Base-by-base conservation (phyloP, 1,140 invertebrate species). In the Apis dorsata region DNA sequence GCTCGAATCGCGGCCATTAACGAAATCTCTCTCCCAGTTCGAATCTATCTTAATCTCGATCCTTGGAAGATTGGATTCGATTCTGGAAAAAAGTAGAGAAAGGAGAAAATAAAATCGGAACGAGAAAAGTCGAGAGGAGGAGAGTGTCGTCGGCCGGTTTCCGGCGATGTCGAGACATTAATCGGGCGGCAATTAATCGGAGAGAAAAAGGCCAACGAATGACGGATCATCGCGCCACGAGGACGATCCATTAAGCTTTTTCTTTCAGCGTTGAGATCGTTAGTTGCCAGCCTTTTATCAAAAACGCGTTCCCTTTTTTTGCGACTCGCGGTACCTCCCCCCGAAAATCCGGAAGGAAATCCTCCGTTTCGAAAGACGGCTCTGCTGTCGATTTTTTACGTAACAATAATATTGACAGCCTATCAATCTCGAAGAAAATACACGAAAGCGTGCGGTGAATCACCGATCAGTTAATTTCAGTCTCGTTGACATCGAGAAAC, bases 141-240 rank as follows among this genome's bases (percentile, higher is more conserved):
- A 1, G 60, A 11, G 60, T 55, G 53, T n/a, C n/a, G n/a, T n/a
- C n/a, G n/a, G n/a, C n/a, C n/a, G n/a, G n/a, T 60, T 87, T 80
- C 75, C 77, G 81, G 57, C 84, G 82, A 88, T 79, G 86, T 83
- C 78, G 79, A 70, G 87, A 74, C 88, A 88, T 91, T 90, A 91
- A 91, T 92, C 90, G 86, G 85, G 72, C 72, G 57, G 87, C 90
- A 90, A 92, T 92, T 92, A 92, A 92, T 92, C 79, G 77, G n/a
- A 19, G 62, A 51, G 77, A 73, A 80, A 85, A 59, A 69, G 71
- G 34, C 76, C 62, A 78, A 13, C 21, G 90, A 90, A 91, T 89
- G 89, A 91, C 87, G 79, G 79, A 83, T 89, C 88, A 84, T 88
- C 88, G 87, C 88, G 83, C 79, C 79, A 75, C 82, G 83, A 81